Percentiles rank a stretch among this genome's conserved stretches.
phyloP scores from a whole-genome alignment of 2,888 invertebrate genomes.

The Aquatica leii region DNA sequence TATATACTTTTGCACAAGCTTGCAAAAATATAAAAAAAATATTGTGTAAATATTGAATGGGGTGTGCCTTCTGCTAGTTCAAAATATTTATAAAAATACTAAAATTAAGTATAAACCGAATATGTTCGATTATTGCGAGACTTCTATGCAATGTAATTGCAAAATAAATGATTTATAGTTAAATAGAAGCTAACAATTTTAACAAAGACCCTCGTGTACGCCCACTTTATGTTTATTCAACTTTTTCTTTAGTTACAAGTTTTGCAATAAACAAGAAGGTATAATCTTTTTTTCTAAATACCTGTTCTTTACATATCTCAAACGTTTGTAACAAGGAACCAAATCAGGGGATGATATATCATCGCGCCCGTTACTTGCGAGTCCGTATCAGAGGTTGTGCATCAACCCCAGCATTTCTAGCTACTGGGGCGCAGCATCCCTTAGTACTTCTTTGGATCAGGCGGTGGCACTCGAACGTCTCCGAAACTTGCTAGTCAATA shows the following conservation, averaged over 20 bases:
- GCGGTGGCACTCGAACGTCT: conserved; percentile 50
- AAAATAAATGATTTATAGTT: too few species aligned
- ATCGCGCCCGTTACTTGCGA: conserved; percentile 31
- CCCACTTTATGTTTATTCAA: conserved; percentile 23
- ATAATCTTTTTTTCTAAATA: conserved; percentile 17
- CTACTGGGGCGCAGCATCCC: conserved; percentile 58
- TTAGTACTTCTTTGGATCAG: conserved; percentile 50
- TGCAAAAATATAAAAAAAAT: too few species aligned
- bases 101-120: too few species aligned
- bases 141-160: too few species aligned
- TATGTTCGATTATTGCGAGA: too few species aligned
- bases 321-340: conserved; percentile 27
- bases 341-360: conserved; percentile 27
- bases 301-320: conserved; percentile 28
- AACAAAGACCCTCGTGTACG: conserved; percentile 26
- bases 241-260: neutral
- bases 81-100: too few species aligned
- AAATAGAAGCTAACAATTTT: neutral
- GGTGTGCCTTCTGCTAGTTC: neutral
- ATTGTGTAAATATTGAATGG: neutral
- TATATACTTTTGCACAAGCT: too few species aligned
- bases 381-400: conserved; percentile 26
- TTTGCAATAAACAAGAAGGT: neutral
- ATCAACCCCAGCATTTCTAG: conserved; percentile 51
- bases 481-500: conserved; percentile 58